A percentile compares a stretch with the other conserved stretches of the same genome.
phyloP scores from a whole-genome alignment of 2,113 vertebrate genomes.

The Proterorhinus semilunaris region DNA sequence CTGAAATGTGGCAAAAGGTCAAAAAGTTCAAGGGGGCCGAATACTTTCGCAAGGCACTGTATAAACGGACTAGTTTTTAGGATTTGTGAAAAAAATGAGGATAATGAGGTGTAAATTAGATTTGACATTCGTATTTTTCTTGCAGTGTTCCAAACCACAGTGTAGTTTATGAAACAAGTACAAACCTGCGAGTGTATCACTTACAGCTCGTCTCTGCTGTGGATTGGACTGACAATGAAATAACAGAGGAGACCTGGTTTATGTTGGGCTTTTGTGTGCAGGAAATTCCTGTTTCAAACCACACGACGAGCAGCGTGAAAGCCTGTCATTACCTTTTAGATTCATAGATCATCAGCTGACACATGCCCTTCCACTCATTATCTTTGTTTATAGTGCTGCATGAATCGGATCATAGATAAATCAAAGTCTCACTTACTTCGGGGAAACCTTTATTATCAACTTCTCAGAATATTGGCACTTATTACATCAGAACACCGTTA shows the following conservation, averaged over 20 bases:
- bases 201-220: conserved; percentile 17
- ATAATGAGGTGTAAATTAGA: conserved; percentile 7
- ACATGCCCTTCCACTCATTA: conserved; percentile 35
- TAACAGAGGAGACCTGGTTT: conserved; percentile 58
- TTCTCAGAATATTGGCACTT: neutral
- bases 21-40: too few species aligned
- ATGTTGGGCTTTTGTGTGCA: conserved; percentile 49
- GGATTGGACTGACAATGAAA: conserved; percentile 50
- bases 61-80: neutral
- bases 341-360: conserved; percentile 48
- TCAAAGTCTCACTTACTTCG: conserved; percentile 31
- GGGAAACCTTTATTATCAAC: neutral
- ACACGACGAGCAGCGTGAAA: conserved; percentile 35
- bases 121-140: conserved; percentile 23
- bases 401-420: conserved; percentile 38
- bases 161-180: conserved; percentile 34
- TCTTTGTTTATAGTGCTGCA: conserved; percentile 26
- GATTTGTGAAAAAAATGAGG: conserved; percentile 15
- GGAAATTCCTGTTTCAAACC: conserved; percentile 57
- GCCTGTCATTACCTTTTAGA: conserved; percentile 55
- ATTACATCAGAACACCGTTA: neutral
- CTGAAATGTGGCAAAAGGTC: too few species aligned
- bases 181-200: conserved; percentile 43
- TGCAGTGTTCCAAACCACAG: conserved; percentile 26
- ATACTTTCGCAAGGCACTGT: too few species aligned